Evolutionary conservation across 2,797 vertebrate genomes (phyloP), one percentile per base, ranked within the genome.

Genomic region (Bradypodion ventrale): DNA sequence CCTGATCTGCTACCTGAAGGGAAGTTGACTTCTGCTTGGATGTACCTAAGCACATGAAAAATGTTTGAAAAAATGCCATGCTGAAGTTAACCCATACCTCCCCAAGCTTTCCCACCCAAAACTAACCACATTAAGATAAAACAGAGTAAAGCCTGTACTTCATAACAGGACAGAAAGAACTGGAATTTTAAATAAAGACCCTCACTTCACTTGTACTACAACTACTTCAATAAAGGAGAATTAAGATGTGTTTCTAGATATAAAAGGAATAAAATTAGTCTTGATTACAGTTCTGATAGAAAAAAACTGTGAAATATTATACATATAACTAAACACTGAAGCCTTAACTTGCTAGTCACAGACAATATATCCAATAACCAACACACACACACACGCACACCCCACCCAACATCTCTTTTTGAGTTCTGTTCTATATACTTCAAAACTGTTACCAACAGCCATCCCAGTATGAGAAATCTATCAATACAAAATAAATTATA

Each of bases 11-110:
- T 91, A 97, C 95, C 96, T 98, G 98, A 95, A 98, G 97, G 94
- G 97, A 97, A 94, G 97, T 97, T 93, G 97, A 97, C 96, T 98
- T 98, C 96, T 99, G 98, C 96, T 99, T 99, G 91, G 98, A 98
- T 94, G 95, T 94, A 93, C 96, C 98, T 99, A 96, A 96, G 96
- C 95, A 96, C 95, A 96, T 87, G 95, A 96, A 96, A 96, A 96
- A 96, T 95, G 95, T 95, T 96, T 96, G 95, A 96, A 96, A 96
- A 95, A 96, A 94, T 95, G 94, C 93, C 95, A 95, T 95, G 90
- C 93, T 95, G 92, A 94, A 94, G 92, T 93, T 87, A 90, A 82
- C 94, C 93, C 91, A 91, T 89, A 88, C 91, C 93, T 85, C 91
- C 91, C 92, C 89, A 70, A 42, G 87, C 88, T 90, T 88, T 49